Evolutionary conservation across 1,140 invertebrate species (phyloP).

Genomic region (Latrodectus geometricus): DNA sequence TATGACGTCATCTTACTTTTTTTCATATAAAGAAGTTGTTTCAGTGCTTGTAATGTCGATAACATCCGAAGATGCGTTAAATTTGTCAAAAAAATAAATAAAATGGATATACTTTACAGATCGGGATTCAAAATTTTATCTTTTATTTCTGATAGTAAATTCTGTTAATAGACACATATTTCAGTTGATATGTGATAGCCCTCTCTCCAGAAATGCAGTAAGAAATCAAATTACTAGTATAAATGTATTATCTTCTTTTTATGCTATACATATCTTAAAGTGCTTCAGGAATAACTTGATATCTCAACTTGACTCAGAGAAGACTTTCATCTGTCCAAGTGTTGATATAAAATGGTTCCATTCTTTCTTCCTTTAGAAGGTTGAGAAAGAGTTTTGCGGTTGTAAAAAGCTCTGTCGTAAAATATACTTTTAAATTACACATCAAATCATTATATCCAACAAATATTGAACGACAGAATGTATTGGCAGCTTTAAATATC

Average conservation of each 20-base stretch:
- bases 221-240: not conserved
- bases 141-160: not conserved
- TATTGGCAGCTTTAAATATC: conserved; percentile 4
- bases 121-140: not conserved
- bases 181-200: not conserved
- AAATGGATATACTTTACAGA: too few species aligned
- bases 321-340: not conserved
- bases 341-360: not conserved
- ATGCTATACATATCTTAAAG: not conserved
- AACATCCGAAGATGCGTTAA: too few species aligned
- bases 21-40: too few species aligned
- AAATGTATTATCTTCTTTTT: not conserved
- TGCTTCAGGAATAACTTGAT: not conserved
- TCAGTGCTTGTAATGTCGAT: too few species aligned
- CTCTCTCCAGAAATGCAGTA: not conserved
- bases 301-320: not conserved
- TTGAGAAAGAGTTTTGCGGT: not conserved
- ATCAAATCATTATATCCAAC: too few species aligned
- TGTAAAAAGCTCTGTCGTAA: not conserved
- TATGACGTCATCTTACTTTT: too few species aligned
- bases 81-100: too few species aligned
- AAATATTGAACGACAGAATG: conserved; percentile 11
- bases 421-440: not conserved
- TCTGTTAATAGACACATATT: conserved; percentile 1
- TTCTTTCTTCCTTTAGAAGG: not conserved